A percentile compares a stretch with the other conserved stretches of the same genome.
These are phyloP conservation scores for Eupithecia tripunctaria DNA, from an alignment of 2,888 invertebrate species.

Conservation along the genomic window DNA sequence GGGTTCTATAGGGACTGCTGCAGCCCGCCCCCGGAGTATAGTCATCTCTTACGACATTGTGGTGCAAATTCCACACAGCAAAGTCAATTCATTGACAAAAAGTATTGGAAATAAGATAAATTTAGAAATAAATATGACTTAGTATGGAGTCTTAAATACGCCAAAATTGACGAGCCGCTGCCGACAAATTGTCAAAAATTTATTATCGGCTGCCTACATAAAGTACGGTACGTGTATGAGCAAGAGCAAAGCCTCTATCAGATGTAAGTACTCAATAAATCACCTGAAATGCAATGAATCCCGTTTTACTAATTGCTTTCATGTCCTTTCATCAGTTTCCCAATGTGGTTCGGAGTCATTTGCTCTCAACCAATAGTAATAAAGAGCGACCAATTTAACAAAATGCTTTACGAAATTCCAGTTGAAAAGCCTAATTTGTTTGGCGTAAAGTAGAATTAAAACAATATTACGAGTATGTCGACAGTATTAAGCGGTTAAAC, in stretches of 20 bases:
- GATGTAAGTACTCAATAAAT: background rate
- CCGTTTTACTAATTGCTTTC: constrained; percentile 7
- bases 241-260: background rate
- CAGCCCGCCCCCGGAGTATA: too few species aligned
- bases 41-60: too few species aligned
- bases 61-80: too few species aligned
- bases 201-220: too few species aligned
- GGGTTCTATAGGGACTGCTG: too few species aligned
- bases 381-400: constrained; percentile 16
- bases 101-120: too few species aligned
- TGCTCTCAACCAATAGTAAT: constrained; percentile 10
- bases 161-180: background rate
- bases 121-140: too few species aligned
- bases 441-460: constrained; percentile 24
- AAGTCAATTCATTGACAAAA: too few species aligned
- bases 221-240: background rate
- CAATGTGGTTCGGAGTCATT: constrained; percentile 8
- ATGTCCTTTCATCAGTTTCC: constrained; percentile 4
- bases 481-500: constrained; percentile 31
- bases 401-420: constrained; percentile 14
- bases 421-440: constrained; percentile 19
- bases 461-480: constrained; percentile 25
- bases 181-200: too few species aligned
- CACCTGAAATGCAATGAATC: constrained; percentile 4
- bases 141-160: background rate